Evolutionary conservation across 2,888 invertebrate genomes (phyloP).

Genomic region (Cephonodes hylas): DNA sequence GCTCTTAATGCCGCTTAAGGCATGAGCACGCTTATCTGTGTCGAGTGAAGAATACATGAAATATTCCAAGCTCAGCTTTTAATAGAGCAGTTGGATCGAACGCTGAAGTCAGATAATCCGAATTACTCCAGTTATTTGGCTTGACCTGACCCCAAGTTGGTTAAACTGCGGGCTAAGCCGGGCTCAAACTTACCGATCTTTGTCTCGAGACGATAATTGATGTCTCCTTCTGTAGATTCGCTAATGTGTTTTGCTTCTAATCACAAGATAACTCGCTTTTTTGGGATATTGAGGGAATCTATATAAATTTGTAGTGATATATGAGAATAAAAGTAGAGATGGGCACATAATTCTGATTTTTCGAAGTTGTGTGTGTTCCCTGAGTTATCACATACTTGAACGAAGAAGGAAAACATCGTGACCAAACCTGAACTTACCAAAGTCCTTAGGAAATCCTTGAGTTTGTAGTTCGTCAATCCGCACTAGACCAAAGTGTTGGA

Average conservation of each 20-base stretch:
- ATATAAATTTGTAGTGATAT: neutral
- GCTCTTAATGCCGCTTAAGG: neutral
- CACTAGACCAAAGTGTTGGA: no score
- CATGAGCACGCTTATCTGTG: neutral
- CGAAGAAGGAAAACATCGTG: no score
- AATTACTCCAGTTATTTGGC: neutral
- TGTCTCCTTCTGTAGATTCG: neutral
- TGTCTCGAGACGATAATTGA: conserved; percentile 1
- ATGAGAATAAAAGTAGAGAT: no score
- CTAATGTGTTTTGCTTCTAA: neutral
- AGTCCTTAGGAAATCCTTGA: no score
- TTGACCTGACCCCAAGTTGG: neutral
- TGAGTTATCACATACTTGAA: no score
- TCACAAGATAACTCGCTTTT: neutral
- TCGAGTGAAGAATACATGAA: neutral
- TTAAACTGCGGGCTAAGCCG: neutral
- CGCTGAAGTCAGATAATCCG: neutral
- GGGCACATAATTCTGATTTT: no score
- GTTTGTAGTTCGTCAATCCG: no score
- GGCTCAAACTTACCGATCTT: conserved; percentile 2
- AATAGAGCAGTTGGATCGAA: neutral
- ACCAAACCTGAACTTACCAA: no score
- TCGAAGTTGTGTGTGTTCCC: no score
- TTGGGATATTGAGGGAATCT: neutral
- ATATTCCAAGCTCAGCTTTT: neutral